These are phyloP conservation scores for Sigmodon hispidus DNA, from an alignment of 2,113 vertebrate species.

Conservation along the genomic window DNA sequence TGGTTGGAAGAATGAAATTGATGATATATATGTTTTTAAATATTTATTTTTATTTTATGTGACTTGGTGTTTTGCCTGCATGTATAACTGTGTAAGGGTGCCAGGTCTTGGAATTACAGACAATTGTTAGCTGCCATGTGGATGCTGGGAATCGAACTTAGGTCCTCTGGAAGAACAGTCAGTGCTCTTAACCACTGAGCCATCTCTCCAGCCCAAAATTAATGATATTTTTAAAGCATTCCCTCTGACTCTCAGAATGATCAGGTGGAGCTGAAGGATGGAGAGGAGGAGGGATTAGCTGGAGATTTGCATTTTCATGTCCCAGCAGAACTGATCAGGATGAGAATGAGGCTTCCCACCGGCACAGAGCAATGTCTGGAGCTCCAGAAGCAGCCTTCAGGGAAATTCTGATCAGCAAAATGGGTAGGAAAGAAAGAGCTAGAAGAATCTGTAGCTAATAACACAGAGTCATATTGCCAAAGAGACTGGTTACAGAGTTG, in stretches of 20 bases:
- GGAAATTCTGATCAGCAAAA: constrained; percentile 20
- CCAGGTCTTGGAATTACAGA: too few species aligned
- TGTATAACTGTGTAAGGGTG: too few species aligned
- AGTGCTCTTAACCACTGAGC: too few species aligned
- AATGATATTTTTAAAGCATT: background rate
- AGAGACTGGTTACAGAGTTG: background rate
- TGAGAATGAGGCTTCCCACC: background rate
- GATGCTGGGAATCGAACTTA: too few species aligned
- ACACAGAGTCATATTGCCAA: background rate
- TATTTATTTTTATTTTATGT: too few species aligned
- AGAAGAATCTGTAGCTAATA: background rate
- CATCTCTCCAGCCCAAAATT: too few species aligned
- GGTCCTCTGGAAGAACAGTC: too few species aligned
- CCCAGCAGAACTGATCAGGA: background rate
- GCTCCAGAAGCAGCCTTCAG: background rate
- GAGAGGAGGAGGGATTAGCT: background rate
- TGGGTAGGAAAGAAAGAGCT: constrained; percentile 33
- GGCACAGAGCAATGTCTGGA: background rate
- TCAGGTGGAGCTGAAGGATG: background rate
- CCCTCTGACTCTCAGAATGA: constrained; percentile 28
- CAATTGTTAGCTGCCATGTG: too few species aligned
- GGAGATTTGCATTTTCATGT: background rate
- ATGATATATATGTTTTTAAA: too few species aligned
- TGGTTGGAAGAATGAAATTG: constrained; percentile 35
- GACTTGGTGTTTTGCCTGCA: too few species aligned